Base-by-base conservation (phyloP, 1,140 invertebrate genomes). In the Drosophila pallidifrons region DNA sequence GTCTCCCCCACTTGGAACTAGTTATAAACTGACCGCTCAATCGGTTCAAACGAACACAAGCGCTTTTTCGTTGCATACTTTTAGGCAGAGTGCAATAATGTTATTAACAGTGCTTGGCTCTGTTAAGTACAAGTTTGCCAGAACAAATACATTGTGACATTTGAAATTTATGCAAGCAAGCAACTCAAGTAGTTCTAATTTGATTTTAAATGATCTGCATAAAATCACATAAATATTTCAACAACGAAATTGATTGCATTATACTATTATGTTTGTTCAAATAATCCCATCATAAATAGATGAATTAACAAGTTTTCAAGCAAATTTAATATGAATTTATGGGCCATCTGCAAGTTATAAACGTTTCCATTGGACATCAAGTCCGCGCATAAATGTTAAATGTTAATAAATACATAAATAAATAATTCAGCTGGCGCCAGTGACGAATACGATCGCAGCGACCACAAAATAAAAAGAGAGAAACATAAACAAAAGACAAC, bases 331-430 rank as follows among this genome's bases (percentile, higher is more conserved):
- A 46, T 77, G 35, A 55, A 67, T 85, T 81, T 81, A 70, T 77
- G 51, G 74, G 49, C 61, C 52, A 66, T 80, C 55, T 74, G 54
- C 15, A 59, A 64, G 41, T 54, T 52, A 77, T 28, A 49, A 68
- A 52, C 54, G 38, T 41, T 52, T 51, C 8, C 65, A 65, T 47
- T 41, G 58, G 58, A n/a, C 51, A 58, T 49, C 71, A 59, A 67
- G 67, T 77, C 59, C 41, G 49, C 47, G 61, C 54, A 77, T 54
- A 83, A 76, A 87, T 69, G 64, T 64, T 79, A 79, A 82, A 82
- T 82, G 52, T 70, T 73, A 79, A 81, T 73, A 79, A 85, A 49
- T 60, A 61, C 30, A 52, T 75, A 46, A 67, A 80, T 79, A 70
- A 68, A 80, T 45, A 38, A 61, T 59, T 55, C 54, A 65, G 35